These are phyloP conservation scores for Notamacropus eugenii DNA, from an alignment of 2,797 vertebrate species.

Conservation along the genomic window DNA sequence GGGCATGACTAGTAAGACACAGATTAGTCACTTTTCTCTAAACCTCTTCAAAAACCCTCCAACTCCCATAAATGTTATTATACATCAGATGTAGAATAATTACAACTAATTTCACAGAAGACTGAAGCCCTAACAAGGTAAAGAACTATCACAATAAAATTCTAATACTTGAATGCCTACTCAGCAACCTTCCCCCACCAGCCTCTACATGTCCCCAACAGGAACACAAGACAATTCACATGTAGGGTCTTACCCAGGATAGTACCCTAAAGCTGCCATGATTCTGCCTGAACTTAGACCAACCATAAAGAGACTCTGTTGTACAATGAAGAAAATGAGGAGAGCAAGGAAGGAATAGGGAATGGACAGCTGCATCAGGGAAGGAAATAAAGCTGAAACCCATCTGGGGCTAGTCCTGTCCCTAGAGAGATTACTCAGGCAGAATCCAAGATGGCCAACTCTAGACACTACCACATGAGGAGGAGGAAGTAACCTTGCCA, in stretches of 20 bases:
- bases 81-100: too few species aligned
- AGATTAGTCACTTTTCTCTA: background rate
- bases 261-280: background rate
- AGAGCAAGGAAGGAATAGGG: background rate
- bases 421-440: background rate
- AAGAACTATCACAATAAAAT: background rate
- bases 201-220: background rate
- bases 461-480: background rate
- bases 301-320: background rate
- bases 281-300: background rate
- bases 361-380: background rate
- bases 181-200: background rate
- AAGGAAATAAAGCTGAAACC: background rate
- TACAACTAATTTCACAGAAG: too few species aligned
- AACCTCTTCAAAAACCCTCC: too few species aligned
- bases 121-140: background rate
- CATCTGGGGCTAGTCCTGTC: background rate
- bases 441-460: background rate
- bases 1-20: background rate
- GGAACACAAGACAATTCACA: background rate
- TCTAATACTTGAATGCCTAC: background rate
- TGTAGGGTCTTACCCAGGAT: background rate
- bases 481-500: background rate
- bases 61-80: too few species aligned
- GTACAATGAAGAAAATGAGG: background rate